These are phyloP conservation scores for Crypturellus undulatus DNA, from an alignment of 2,113 vertebrate species.

Conservation along the genomic window DNA sequence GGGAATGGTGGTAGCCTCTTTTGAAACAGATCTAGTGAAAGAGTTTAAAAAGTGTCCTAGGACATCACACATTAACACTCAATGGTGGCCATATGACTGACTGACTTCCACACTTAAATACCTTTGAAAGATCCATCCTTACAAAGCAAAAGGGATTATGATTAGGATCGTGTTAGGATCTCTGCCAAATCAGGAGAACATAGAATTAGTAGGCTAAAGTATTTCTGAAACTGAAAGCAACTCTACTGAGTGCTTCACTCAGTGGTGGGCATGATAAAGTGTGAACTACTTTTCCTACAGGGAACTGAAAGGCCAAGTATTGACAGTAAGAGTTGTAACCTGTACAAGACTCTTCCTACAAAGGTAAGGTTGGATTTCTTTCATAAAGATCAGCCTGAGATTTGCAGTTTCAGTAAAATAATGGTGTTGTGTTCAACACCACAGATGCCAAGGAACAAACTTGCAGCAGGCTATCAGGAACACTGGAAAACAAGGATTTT, in stretches of 20 bases:
- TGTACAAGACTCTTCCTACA: background rate
- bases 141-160: background rate
- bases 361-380: background rate
- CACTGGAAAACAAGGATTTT: background rate
- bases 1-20: background rate
- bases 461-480: background rate
- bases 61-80: accelerated
- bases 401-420: background rate
- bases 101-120: background rate
- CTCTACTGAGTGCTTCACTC: background rate
- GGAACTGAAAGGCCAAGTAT: background rate
- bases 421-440: background rate
- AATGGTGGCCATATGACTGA: background rate
- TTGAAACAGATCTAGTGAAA: background rate
- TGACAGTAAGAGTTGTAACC: background rate
- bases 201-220: background rate
- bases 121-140: background rate
- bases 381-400: background rate
- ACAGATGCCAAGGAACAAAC: background rate
- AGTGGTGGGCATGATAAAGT: background rate
- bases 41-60: background rate
- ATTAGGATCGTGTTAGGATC: background rate
- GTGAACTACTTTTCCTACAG: background rate
- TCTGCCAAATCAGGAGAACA: background rate
- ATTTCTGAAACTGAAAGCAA: background rate